Evolutionary conservation across 2,113 vertebrate species (phyloP).

Genomic region (Anolis carolinensis): DNA sequence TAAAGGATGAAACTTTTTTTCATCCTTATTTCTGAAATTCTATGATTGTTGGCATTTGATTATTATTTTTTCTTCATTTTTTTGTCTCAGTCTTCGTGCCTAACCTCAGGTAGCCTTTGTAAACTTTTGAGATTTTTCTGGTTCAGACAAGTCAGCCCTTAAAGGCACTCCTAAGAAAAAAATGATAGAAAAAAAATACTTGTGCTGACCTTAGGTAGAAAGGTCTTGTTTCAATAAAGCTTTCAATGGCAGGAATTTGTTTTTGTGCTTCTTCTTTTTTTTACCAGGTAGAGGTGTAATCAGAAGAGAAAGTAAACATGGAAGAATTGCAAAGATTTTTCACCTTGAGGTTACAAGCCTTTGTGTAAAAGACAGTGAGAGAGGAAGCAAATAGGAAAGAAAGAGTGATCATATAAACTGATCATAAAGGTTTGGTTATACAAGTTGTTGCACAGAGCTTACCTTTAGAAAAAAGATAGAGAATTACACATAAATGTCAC

Average conservation of each 20-base stretch:
- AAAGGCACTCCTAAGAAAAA: not conserved
- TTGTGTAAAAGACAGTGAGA: not conserved
- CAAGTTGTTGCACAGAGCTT: not conserved
- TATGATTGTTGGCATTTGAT: not conserved
- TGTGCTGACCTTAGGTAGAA: not conserved
- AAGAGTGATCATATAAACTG: not conserved
- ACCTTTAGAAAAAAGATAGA: not conserved
- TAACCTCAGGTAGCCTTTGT: not conserved
- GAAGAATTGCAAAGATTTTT: not conserved
- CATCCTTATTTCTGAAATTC: not conserved
- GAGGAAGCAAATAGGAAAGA: not conserved
- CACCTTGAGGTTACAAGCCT: not conserved
- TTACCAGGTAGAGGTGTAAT: not conserved
- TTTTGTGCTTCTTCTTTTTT: slow-evolving; percentile 1
- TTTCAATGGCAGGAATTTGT: not conserved
- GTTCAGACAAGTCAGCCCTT: not conserved
- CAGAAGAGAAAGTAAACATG: not conserved
- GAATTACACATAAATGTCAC: not conserved
- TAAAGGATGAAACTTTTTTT: too few species aligned
- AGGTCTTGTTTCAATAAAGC: not conserved
- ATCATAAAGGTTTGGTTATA: not conserved
- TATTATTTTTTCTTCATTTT: not conserved
- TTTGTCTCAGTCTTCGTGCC: not conserved
- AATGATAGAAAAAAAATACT: not conserved
- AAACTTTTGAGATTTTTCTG: not conserved